These are phyloP conservation scores for Brachypodius melanocephalos DNA, from an alignment of 2,113 vertebrate genomes.

Conservation along the genomic window DNA sequence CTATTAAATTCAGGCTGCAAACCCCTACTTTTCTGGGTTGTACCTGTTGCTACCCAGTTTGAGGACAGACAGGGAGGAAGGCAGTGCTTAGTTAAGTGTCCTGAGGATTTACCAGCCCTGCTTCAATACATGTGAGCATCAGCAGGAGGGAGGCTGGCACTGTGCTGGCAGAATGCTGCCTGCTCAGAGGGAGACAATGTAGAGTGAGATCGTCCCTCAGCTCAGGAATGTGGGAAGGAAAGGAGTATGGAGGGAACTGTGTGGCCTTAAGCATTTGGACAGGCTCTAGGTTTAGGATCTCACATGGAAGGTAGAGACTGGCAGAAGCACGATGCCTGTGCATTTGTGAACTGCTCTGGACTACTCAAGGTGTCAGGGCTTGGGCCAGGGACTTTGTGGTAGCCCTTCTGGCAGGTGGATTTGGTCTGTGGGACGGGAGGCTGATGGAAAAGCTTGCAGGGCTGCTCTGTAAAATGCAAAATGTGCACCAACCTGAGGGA, in stretches of 20 bases:
- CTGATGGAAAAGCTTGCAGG: not conserved
- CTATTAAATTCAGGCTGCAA: not conserved
- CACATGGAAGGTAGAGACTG: not conserved
- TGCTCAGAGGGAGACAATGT: not conserved
- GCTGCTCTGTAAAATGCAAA: not conserved
- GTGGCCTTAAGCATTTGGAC: not conserved
- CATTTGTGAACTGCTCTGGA: not conserved
- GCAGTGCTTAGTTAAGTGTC: not conserved
- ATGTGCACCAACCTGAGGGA: not conserved
- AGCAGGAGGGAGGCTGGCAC: not conserved
- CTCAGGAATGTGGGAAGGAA: not conserved
- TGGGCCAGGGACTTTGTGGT: not conserved
- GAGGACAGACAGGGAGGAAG: not conserved
- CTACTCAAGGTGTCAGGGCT: not conserved
- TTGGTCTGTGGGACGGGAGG: not conserved
- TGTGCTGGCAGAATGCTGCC: not conserved
- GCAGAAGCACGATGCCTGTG: accelerated
- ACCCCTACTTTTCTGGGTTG: not conserved
- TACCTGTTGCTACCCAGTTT: not conserved
- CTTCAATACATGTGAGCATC: not conserved
- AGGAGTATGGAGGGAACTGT: not conserved
- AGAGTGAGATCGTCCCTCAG: not conserved
- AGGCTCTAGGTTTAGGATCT: not conserved
- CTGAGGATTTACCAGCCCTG: not conserved
- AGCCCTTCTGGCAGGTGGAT: not conserved